Evolutionary conservation across 1,140 invertebrate species (phyloP).

Genomic region (Mactra quadrangularis): DNA sequence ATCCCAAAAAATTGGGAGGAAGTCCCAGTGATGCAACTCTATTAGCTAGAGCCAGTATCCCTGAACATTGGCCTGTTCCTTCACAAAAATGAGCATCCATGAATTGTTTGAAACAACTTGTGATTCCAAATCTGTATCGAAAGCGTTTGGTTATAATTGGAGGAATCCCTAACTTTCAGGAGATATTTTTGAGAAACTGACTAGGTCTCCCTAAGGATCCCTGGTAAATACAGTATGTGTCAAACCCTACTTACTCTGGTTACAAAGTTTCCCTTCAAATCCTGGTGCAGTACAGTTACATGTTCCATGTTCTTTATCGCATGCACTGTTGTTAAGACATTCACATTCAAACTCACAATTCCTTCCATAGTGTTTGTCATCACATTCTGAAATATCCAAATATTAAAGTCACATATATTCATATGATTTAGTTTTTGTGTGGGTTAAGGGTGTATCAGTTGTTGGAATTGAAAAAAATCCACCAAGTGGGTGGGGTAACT

Average conservation of each 20-base stretch:
- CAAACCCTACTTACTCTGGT: conserved; percentile 16
- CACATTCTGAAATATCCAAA: background rate
- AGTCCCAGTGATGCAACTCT: background rate
- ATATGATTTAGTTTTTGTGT: too few relatives aligned
- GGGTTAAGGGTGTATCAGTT: too few relatives aligned
- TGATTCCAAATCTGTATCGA: too few relatives aligned
- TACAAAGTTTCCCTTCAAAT: background rate
- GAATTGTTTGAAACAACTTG: too few relatives aligned
- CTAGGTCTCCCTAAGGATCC: background rate
- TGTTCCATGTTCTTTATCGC: background rate
- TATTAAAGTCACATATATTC: too few relatives aligned
- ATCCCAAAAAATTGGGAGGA: background rate
- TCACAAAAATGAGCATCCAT: too few relatives aligned
- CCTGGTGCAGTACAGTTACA: conserved; percentile 15
- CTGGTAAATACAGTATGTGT: too few relatives aligned
- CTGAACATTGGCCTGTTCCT: background rate
- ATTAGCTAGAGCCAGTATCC: background rate
- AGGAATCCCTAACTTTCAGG: too few relatives aligned
- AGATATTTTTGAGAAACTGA: background rate
- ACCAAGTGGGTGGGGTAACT: too few relatives aligned
- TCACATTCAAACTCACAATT: background rate
- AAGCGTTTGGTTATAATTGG: too few relatives aligned
- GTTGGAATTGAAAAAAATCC: too few relatives aligned
- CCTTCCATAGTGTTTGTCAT: background rate
- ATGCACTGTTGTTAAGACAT: conserved; percentile 20